A percentile compares a stretch with the other conserved stretches of the same genome.
Evolutionary conservation across 2,888 invertebrate genomes (phyloP).

Genomic region (Cremastinae sp.): DNA sequence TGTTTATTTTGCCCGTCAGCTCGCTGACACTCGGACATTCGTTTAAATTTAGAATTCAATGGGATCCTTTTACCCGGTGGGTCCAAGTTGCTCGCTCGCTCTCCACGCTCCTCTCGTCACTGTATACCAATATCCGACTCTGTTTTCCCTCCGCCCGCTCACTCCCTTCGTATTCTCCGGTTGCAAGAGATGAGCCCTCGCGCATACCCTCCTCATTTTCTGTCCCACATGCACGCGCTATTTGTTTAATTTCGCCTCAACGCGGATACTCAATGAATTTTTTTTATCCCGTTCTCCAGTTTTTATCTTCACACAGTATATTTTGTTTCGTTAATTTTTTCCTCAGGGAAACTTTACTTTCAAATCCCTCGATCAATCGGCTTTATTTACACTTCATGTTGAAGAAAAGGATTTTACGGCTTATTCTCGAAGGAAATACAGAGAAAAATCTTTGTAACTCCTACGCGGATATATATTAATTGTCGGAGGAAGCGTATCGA

Average conservation of each 20-base stretch:
- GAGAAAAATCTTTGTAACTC: constrained; percentile 1
- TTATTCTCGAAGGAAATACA: constrained; percentile 29
- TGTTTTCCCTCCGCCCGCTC: constrained; percentile 35
- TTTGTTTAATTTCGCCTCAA: constrained; percentile 59
- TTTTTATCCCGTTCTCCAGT: constrained; percentile 23
- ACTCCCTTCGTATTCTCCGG: constrained; percentile 44
- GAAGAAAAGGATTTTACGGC: constrained; percentile 65
- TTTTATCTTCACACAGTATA: constrained; percentile 3
- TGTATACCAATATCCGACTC: constrained; percentile 74
- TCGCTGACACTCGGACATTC: constrained; percentile 77
- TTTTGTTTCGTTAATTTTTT: constrained; percentile 30
- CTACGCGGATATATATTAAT: constrained; percentile 1
- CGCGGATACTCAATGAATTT: constrained; percentile 60
- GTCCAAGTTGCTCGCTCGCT: constrained; percentile 64
- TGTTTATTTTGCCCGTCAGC: constrained; percentile 79
- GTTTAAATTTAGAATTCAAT: constrained; percentile 80
- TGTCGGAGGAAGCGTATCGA: no score
- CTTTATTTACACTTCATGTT: constrained; percentile 37
- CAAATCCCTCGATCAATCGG: constrained; percentile 32
- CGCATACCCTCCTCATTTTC: constrained; percentile 49
- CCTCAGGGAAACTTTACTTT: constrained; percentile 27
- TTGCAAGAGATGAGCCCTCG: constrained; percentile 48
- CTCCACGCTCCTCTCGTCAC: constrained; percentile 74
- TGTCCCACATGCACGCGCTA: constrained; percentile 24
- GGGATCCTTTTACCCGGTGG: constrained; percentile 78